Percentiles rank a stretch among this genome's conserved stretches.
phyloP scores from a whole-genome alignment of 2,113 vertebrate species.

The Rhegmatorhina hoffmannsi region DNA sequence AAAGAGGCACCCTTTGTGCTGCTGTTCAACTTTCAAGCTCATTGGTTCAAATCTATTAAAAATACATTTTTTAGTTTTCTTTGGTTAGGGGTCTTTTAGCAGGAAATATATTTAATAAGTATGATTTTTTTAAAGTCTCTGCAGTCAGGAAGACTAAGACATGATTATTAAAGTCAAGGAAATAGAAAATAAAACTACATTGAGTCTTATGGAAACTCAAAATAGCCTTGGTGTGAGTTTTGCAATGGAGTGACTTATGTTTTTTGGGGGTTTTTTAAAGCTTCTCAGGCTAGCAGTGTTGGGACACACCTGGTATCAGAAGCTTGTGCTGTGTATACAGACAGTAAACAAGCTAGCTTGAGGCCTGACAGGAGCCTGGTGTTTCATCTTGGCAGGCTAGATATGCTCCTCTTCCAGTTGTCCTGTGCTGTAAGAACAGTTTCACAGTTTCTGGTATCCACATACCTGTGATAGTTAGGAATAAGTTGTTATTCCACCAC shows the following conservation, averaged over 20 bases:
- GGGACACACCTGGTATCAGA: background rate
- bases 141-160: background rate
- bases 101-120: background rate
- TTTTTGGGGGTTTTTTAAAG: background rate
- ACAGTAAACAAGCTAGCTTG: background rate
- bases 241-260: background rate
- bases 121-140: background rate
- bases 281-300: background rate
- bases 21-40: background rate
- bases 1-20: background rate
- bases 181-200: background rate
- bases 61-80: background rate
- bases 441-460: background rate
- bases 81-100: background rate
- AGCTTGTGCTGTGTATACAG: background rate
- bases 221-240: background rate
- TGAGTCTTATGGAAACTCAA: background rate
- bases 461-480: background rate
- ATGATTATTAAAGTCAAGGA: background rate
- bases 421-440: background rate
- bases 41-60: background rate
- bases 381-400: background rate
- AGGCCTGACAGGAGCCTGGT: background rate
- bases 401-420: background rate
- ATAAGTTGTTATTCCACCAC: background rate